Percentiles rank a stretch among this genome's conserved stretches.
Conservation (phyloP, 2,797 vertebrate species). For the Enteromius argenteus region DNA sequence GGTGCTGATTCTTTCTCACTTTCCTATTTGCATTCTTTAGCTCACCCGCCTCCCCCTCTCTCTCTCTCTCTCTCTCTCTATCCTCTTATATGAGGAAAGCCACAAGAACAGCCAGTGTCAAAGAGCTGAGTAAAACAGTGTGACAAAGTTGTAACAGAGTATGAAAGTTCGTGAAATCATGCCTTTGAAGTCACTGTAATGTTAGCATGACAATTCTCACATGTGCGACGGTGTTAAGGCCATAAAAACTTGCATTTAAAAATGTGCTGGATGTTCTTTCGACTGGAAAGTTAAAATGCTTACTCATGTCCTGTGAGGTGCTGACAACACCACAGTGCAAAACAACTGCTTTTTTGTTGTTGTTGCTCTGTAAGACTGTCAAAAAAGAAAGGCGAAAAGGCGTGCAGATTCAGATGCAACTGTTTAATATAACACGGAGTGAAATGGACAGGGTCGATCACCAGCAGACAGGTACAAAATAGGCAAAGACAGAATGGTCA, state of each 20-base stretch:
- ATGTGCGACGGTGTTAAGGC: not conserved
- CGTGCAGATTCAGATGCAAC: too few species aligned
- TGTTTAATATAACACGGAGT: too few species aligned
- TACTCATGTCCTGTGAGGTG: not conserved
- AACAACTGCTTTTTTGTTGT: not conserved
- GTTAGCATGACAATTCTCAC: too few species aligned
- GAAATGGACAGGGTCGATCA: too few species aligned
- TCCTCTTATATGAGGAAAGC: not conserved
- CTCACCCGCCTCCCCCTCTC: not conserved
- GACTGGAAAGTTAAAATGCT: not conserved
- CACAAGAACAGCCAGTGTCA: not conserved
- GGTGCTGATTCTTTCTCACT: not conserved
- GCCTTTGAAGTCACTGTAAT: too few species aligned
- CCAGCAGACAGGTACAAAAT: too few species aligned
- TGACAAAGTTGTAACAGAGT: not conserved
- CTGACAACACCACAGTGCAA: conserved; percentile 11
- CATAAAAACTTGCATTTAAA: not conserved
- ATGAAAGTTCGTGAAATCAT: not conserved
- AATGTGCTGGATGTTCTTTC: not conserved
- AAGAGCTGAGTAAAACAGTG: not conserved
- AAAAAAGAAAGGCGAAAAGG: too few species aligned
- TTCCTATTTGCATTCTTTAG: not conserved
- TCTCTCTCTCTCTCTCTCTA: not conserved
- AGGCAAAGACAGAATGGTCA: too few species aligned
- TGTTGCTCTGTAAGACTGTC: not conserved